Percentiles rank a stretch among this genome's conserved stretches.
These are phyloP conservation scores for Lucifuga dentata DNA, from an alignment of 2,113 vertebrate species.

Conservation along the genomic window DNA sequence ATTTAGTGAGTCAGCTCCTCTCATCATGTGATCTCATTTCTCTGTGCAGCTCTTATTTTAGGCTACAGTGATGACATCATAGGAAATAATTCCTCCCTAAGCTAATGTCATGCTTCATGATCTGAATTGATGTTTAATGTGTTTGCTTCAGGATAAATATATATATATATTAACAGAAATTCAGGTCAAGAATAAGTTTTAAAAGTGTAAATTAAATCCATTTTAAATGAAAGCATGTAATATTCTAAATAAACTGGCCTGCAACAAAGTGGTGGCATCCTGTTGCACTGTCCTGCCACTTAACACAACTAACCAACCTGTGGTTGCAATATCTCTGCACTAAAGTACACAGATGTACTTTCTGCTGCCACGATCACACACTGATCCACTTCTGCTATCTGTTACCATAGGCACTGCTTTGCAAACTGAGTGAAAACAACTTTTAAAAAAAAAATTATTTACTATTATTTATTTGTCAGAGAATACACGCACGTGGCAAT, in stretches of 20 bases:
- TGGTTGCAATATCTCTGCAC: neutral
- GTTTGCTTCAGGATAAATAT: neutral
- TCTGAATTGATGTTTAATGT: conserved; percentile 8
- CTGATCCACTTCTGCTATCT: too few relatives aligned
- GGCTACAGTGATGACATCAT: conserved; percentile 29
- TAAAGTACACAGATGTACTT: neutral
- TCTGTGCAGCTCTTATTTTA: conserved; percentile 14
- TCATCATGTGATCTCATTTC: conserved; percentile 35
- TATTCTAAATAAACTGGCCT: conserved; percentile 11
- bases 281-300: neutral
- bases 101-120: neutral
- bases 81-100: conserved; percentile 44
- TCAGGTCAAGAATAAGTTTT: rapidly evolving
- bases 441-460: too few relatives aligned
- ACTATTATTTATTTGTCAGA: too few relatives aligned
- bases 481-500: too few relatives aligned
- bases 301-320: conserved; percentile 2
- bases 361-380: too few relatives aligned
- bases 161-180: neutral
- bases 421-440: too few relatives aligned
- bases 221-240: conserved; percentile 2
- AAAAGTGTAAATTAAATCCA: neutral
- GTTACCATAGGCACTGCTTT: too few relatives aligned
- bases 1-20: conserved; percentile 38
- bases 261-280: conserved; percentile 7